phyloP scores from a whole-genome alignment of 2,113 vertebrate species.

The Lathamus discolor region DNA sequence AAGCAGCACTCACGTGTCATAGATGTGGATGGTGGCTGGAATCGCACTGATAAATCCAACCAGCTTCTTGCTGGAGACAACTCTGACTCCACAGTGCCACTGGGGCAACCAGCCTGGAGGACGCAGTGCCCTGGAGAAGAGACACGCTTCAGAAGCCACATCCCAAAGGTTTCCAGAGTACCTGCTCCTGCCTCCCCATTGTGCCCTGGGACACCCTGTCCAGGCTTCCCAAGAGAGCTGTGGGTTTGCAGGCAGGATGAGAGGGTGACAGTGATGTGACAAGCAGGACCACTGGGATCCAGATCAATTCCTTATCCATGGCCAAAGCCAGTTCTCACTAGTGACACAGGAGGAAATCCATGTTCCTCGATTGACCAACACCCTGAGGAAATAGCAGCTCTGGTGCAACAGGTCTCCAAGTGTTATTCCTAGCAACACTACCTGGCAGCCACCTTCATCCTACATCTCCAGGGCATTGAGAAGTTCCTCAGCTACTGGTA shows the following conservation, averaged over 20 bases:
- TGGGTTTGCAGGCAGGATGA: neutral
- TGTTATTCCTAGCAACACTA: neutral
- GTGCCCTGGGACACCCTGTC: neutral
- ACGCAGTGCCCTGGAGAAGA: constrained; percentile 86
- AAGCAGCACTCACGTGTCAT: constrained; percentile 84
- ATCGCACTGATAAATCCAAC: constrained; percentile 99
- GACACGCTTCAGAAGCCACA: neutral
- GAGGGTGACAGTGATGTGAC: neutral
- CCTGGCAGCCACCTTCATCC: neutral
- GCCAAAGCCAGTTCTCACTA: neutral
- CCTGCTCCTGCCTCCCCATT: neutral
- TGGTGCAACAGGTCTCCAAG: neutral
- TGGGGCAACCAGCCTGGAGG: constrained; percentile 96
- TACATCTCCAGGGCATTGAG: neutral
- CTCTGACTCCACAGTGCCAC: constrained; percentile 97
- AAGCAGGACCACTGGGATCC: neutral
- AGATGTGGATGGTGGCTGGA: constrained; percentile 92
- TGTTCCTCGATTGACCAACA: accelerated
- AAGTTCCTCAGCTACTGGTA: neutral
- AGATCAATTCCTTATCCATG: neutral
- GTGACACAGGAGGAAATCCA: neutral
- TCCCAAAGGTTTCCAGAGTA: neutral
- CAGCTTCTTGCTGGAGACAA: constrained; percentile 95
- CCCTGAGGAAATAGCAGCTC: neutral
- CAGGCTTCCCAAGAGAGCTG: accelerated